These are phyloP conservation scores for Peromyscus leucopus DNA, from an alignment of 2,113 vertebrate genomes.

Conservation along the genomic window DNA sequence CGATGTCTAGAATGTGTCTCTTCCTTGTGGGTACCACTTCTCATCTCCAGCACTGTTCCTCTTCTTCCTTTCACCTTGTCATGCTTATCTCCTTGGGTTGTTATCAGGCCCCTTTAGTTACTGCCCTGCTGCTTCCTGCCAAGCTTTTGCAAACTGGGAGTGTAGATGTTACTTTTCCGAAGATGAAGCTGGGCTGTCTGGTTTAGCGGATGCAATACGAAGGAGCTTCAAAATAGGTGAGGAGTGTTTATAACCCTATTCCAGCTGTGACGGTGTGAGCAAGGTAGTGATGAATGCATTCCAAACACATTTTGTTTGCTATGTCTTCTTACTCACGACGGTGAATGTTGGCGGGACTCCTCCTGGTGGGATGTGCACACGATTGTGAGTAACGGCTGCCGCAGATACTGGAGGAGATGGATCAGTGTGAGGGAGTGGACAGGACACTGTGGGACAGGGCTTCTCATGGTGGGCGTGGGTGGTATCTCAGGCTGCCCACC, in stretches of 20 bases:
- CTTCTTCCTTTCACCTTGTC: neutral
- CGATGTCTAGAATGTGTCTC: rapidly evolving
- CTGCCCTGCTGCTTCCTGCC: neutral
- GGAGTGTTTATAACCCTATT: neutral
- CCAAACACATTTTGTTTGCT: neutral
- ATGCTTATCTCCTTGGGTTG: neutral
- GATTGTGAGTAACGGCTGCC: neutral
- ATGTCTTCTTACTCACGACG: neutral
- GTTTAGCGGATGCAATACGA: neutral
- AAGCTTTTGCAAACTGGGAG: neutral
- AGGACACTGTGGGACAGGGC: neutral
- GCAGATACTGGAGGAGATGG: neutral
- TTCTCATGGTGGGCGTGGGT: neutral
- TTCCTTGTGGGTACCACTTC: too few species aligned
- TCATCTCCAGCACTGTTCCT: neutral
- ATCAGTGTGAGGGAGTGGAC: neutral
- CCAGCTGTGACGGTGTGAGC: neutral
- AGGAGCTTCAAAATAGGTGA: neutral
- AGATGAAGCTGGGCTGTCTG: neutral
- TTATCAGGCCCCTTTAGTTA: neutral
- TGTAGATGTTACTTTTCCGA: neutral
- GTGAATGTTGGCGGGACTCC: neutral
- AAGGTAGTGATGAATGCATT: neutral
- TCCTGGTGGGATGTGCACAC: neutral
- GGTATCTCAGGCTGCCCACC: too few species aligned